Evolutionary conservation across 2,888 invertebrate species (phyloP).

Genomic region (Pachydiplax longipennis): DNA sequence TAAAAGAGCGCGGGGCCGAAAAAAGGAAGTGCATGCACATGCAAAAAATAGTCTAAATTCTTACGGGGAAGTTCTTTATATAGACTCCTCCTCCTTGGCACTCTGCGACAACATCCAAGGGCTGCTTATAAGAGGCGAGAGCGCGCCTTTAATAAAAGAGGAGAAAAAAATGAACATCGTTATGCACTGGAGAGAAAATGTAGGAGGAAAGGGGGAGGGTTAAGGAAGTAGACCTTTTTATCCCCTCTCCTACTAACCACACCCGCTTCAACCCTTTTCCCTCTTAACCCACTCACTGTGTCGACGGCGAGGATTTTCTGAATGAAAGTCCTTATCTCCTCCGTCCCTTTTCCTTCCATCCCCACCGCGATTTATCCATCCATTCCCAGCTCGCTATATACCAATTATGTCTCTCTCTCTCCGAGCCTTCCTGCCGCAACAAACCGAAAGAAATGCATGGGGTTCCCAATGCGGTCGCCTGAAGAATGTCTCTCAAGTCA

Average conservation of each 20-base stretch:
- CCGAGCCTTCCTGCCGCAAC: neutral
- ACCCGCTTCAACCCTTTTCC: neutral
- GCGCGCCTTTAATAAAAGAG: neutral
- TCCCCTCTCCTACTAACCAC: neutral
- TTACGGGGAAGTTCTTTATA: neutral
- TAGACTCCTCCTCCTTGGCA: neutral
- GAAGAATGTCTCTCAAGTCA: no score
- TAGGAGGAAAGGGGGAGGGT: neutral
- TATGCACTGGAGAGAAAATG: neutral
- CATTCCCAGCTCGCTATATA: neutral
- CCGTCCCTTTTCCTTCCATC: neutral
- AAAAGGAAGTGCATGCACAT: neutral
- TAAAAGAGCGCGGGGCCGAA: neutral
- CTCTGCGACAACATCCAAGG: neutral
- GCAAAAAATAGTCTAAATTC: neutral
- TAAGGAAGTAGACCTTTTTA: neutral
- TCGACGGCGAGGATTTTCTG: neutral
- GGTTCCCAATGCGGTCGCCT: no score
- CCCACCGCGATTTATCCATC: neutral
- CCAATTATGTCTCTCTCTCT: neutral
- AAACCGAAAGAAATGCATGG: no score
- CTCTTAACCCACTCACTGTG: constrained; percentile 1
- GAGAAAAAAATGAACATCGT: neutral
- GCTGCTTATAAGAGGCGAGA: neutral
- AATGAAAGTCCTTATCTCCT: neutral